Conservation (phyloP, 2,888 invertebrate species). For the Drosophila buzzatii region DNA sequence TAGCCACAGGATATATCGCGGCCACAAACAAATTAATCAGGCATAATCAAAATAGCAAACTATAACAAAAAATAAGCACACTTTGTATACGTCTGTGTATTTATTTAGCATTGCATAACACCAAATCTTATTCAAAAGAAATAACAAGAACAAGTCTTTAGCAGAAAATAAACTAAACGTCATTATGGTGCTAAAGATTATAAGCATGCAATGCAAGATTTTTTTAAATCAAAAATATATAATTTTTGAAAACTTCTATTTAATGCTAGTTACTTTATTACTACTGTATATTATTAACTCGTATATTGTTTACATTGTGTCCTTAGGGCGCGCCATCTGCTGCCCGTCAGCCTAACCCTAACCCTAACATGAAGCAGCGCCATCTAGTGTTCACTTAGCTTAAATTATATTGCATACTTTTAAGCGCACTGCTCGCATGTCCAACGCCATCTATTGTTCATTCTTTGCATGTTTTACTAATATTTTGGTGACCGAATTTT, state of each 20-base stretch:
- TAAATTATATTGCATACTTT: slow-evolving; percentile 3
- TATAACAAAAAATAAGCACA: slow-evolving; percentile 8
- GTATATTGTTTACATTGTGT: background rate
- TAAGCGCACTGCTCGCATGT: no score
- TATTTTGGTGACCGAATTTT: no score
- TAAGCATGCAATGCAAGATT: background rate
- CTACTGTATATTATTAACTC: no score
- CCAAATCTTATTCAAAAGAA: background rate
- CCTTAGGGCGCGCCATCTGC: slow-evolving; percentile 4
- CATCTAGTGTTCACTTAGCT: background rate
- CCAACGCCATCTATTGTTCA: slow-evolving; percentile 17
- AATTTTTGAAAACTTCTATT: no score
- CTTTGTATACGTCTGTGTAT: background rate
- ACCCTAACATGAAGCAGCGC: background rate
- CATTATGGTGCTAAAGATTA: background rate
- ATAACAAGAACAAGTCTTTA: background rate
- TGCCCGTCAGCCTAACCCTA: background rate
- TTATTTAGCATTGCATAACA: slow-evolving; percentile 1
- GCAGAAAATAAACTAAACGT: slow-evolving; percentile 1
- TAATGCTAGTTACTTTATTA: background rate
- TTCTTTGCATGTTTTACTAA: background rate
- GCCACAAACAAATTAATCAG: slow-evolving; percentile 27
- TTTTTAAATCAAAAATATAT: background rate
- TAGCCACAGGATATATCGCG: slow-evolving; percentile 44
- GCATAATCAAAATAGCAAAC: background rate